Evolutionary conservation across 2,113 vertebrate species (phyloP).

Genomic region (Tragelaphus imberbis): DNA sequence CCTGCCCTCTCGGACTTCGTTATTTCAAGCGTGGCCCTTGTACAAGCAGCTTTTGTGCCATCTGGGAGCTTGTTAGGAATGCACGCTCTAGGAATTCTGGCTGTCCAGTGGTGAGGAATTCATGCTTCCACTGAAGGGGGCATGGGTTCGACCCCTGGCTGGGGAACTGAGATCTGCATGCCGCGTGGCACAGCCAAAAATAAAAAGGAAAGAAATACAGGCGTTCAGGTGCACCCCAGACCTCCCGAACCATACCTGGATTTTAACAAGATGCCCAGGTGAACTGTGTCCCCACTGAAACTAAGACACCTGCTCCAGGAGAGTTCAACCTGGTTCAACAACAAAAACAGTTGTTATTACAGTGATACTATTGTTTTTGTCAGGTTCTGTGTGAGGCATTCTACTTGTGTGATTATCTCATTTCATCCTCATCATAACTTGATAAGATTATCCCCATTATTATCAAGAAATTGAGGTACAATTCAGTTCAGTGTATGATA

Average conservation of each 20-base stretch:
- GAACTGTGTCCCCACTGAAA: background rate
- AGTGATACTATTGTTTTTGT: background rate
- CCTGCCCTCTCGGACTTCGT: background rate
- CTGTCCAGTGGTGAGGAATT: background rate
- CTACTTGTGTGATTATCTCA: background rate
- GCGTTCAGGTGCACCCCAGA: background rate
- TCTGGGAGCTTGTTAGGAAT: background rate
- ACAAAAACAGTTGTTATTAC: background rate
- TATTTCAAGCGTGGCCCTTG: background rate
- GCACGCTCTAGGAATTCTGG: background rate
- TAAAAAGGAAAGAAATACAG: background rate
- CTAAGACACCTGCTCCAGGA: background rate
- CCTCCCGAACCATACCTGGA: background rate
- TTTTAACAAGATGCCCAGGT: background rate
- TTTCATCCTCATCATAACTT: background rate
- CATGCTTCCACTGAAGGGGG: background rate
- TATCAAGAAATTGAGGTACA: background rate
- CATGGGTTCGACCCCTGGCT: background rate
- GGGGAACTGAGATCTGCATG: background rate
- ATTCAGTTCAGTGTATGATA: background rate
- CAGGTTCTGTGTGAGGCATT: background rate
- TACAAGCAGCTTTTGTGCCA: background rate
- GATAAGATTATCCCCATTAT: too few relatives aligned
- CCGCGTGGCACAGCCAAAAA: background rate
- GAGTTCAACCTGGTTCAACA: too few relatives aligned